These are phyloP conservation scores for Arge pagana DNA, from an alignment of 2,888 invertebrate species.

Conservation along the genomic window DNA sequence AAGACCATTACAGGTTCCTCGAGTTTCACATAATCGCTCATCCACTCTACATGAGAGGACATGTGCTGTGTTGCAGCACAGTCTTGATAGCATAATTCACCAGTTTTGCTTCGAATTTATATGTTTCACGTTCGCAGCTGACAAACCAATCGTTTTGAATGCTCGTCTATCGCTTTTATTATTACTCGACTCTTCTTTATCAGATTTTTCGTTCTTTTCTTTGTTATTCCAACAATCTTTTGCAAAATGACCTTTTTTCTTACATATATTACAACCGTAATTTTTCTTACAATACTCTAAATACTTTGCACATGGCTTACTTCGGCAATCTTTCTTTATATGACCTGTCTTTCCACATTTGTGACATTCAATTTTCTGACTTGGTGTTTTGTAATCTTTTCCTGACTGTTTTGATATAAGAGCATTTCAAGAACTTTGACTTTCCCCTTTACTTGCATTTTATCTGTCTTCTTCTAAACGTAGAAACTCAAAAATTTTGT, in stretches of 20 bases:
- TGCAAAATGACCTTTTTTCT: slow-evolving; percentile 37
- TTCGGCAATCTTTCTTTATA: slow-evolving; percentile 31
- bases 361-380: slow-evolving; percentile 29
- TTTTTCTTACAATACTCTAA: slow-evolving; percentile 37
- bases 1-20: slow-evolving; percentile 28
- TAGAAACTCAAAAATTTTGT: slow-evolving; percentile 22
- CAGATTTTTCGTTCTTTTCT: slow-evolving; percentile 22
- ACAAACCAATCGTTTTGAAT: slow-evolving; percentile 28
- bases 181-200: slow-evolving; percentile 20
- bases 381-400: slow-evolving; percentile 21
- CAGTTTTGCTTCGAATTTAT: slow-evolving; percentile 25
- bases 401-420: slow-evolving; percentile 24
- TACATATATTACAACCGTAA: slow-evolving; percentile 38
- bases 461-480: slow-evolving; percentile 27
- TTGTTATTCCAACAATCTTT: slow-evolving; percentile 32
- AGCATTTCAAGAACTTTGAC: slow-evolving; percentile 23
- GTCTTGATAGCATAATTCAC: slow-evolving; percentile 36
- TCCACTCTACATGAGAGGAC: slow-evolving; percentile 35
- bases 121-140: slow-evolving; percentile 26
- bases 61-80: slow-evolving; percentile 42
- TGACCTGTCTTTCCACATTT: slow-evolving; percentile 34
- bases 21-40: slow-evolving; percentile 30
- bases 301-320: slow-evolving; percentile 35
- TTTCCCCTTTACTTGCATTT: slow-evolving; percentile 22
- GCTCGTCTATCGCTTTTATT: slow-evolving; percentile 26